phyloP scores from a whole-genome alignment of 2,113 vertebrate species.

The Gambusia affinis region DNA sequence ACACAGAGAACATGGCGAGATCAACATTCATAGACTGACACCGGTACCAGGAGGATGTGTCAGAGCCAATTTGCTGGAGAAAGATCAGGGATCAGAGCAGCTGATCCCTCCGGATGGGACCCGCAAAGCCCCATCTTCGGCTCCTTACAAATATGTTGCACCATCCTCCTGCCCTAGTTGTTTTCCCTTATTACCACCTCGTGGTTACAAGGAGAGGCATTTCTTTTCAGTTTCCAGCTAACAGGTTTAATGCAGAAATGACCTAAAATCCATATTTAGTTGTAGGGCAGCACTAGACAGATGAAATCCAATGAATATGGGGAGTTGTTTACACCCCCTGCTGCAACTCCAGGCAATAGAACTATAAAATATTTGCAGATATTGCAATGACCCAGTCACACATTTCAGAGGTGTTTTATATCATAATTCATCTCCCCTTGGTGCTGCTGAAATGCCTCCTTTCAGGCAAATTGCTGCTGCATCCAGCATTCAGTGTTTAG shows the following conservation, averaged over 20 bases:
- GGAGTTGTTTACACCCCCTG: conserved; percentile 26
- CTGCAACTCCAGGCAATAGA: background rate
- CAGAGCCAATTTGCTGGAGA: conserved; percentile 62
- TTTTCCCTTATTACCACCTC: conserved; percentile 23
- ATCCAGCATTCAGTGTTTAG: background rate
- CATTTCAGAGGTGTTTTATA: conserved; percentile 22
- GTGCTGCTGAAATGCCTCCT: background rate
- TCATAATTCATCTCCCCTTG: conserved; percentile 9
- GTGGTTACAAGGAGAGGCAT: conserved; percentile 31
- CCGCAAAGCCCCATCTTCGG: conserved; percentile 52
- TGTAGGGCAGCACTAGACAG: conserved; percentile 25
- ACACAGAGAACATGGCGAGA: conserved; percentile 21
- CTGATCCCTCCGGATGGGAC: conserved; percentile 62
- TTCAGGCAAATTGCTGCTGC: conserved; percentile 13
- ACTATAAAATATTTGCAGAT: conserved; percentile 30
- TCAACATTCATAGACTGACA: conserved; percentile 50
- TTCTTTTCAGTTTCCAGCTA: conserved; percentile 24
- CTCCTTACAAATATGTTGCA: conserved; percentile 43
- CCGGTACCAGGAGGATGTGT: conserved; percentile 53
- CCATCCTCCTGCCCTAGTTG: conserved; percentile 18
- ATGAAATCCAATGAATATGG: conserved; percentile 30
- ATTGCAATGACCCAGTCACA: conserved; percentile 19
- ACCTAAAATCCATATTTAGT: conserved; percentile 51
- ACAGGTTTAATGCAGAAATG: conserved; percentile 32
- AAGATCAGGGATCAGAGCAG: conserved; percentile 56